Base-by-base conservation (phyloP, 92 coral and sea anemone genomes). In the Plumapathes pennacea region DNA sequence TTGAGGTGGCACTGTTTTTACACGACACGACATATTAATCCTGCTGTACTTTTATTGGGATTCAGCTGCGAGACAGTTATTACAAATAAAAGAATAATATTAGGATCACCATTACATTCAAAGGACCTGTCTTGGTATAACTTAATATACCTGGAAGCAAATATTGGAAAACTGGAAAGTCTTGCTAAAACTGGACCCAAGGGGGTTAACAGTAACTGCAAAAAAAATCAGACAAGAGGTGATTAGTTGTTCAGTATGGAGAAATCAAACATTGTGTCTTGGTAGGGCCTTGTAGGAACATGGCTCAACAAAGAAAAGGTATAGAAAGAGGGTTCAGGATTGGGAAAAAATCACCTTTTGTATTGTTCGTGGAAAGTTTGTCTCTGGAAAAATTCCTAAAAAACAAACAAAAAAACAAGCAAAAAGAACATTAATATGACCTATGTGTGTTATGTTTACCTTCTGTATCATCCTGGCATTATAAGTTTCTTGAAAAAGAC, bases 301-400 rank as follows among this genome's bases (percentile, higher is more conserved):
- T n/a, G n/a, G n/a, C n/a, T n/a, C n/a, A n/a, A n/a, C n/a, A n/a
- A n/a, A n/a, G n/a, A n/a, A n/a, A n/a, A n/a, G n/a, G n/a, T n/a
- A n/a, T n/a, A n/a, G n/a, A n/a, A n/a, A n/a, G n/a, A n/a, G n/a
- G n/a, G n/a, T n/a, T n/a, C n/a, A n/a, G n/a, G n/a, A 4, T 4
- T 28, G 11, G 15, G 32, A 19, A 7, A 10, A 27, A 40, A 21
- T 10, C 67, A 91, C 97, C 97, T 87, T 91, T 50, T 91, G 97
- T 36, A 83, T 76, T 0, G 71, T 67, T 61, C 76, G 86, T 75
- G 97, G 97, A 46, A 79, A 83, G 40, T 91, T 64, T 50, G 90
- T 74, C 36, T 84, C 96, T 38, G 97, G 97, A 75, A 91, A 91
- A 32, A 91, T 72, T 25, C 97, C 97, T 91, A 53, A 37, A 53